These are phyloP conservation scores for Scomberomorus guttatus DNA, from an alignment of 2,797 vertebrate species.

Conservation along the genomic window DNA sequence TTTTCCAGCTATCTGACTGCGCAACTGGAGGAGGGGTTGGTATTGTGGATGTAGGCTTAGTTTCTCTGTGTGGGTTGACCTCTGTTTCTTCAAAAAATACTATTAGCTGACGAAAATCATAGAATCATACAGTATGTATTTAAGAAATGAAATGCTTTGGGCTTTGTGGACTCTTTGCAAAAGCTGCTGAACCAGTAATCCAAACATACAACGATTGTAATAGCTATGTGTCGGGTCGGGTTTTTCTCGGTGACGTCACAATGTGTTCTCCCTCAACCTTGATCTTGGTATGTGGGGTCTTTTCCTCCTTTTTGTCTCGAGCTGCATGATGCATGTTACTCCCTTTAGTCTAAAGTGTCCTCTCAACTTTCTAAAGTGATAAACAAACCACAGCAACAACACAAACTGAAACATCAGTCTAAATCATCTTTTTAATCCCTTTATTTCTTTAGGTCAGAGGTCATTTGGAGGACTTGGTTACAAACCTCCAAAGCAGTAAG, in stretches of 20 bases:
- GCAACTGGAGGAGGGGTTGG: slow-evolving; percentile 86
- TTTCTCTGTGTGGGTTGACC: slow-evolving; percentile 63
- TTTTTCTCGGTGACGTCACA: slow-evolving; percentile 61
- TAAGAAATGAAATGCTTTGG: slow-evolving; percentile 6
- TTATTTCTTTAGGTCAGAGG: slow-evolving; percentile 84
- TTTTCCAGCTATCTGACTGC: slow-evolving; percentile 84
- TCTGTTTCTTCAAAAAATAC: slow-evolving; percentile 8
- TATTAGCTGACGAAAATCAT: not conserved
- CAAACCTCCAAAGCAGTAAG: slow-evolving; percentile 88
- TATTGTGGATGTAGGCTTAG: slow-evolving; percentile 79
- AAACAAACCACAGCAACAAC: not conserved
- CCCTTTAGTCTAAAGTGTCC: slow-evolving; percentile 26
- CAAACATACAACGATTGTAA: not conserved
- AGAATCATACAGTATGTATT: not conserved
- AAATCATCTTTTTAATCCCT: not conserved
- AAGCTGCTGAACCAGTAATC: slow-evolving; percentile 26
- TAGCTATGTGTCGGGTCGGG: slow-evolving; percentile 33
- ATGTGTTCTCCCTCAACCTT: slow-evolving; percentile 20
- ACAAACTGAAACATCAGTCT: not conserved
- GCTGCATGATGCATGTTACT: slow-evolving; percentile 72
- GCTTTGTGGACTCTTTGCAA: slow-evolving; percentile 15
- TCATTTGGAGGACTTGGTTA: slow-evolving; percentile 90
- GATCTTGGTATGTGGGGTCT: slow-evolving; percentile 61
- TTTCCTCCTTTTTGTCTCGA: slow-evolving; percentile 30
- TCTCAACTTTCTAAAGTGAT: slow-evolving; percentile 11